Evolutionary conservation across 2,888 invertebrate species (phyloP).

Genomic region (Congeria kusceri): DNA sequence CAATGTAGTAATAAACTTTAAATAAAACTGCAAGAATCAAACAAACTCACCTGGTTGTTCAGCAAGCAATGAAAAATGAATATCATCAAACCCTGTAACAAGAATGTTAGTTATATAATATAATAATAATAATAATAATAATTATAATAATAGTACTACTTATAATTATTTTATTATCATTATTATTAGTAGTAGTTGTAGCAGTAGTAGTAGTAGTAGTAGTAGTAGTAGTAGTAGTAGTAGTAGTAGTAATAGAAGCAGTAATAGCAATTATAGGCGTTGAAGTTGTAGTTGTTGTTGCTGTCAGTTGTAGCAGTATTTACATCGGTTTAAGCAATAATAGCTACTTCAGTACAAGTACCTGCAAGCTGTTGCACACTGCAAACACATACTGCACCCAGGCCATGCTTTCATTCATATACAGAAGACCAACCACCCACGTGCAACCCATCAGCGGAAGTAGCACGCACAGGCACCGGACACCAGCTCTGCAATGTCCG

Average conservation of each 20-base stretch:
- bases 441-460: constrained; percentile 42
- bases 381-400: constrained; percentile 51
- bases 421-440: constrained; percentile 44
- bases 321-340: too few species aligned
- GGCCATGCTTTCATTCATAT: constrained; percentile 35
- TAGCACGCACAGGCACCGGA: constrained; percentile 45
- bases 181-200: too few species aligned
- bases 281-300: too few species aligned
- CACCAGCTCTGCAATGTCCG: constrained; percentile 20
- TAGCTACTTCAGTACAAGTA: too few species aligned
- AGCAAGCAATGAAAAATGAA: constrained; percentile 30
- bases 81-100: constrained; percentile 35
- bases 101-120: not conserved
- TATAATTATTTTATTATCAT: not conserved
- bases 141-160: not conserved
- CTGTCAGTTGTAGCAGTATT: too few species aligned
- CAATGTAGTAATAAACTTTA: too few species aligned
- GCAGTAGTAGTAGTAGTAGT: too few species aligned
- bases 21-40: not conserved
- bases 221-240: too few species aligned
- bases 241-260: too few species aligned
- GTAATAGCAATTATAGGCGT: too few species aligned
- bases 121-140: not conserved
- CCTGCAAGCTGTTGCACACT: constrained; percentile 42
- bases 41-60: constrained; percentile 24